Evolutionary conservation across 2,888 invertebrate species (phyloP).

Genomic region (Mycalesis mineus): DNA sequence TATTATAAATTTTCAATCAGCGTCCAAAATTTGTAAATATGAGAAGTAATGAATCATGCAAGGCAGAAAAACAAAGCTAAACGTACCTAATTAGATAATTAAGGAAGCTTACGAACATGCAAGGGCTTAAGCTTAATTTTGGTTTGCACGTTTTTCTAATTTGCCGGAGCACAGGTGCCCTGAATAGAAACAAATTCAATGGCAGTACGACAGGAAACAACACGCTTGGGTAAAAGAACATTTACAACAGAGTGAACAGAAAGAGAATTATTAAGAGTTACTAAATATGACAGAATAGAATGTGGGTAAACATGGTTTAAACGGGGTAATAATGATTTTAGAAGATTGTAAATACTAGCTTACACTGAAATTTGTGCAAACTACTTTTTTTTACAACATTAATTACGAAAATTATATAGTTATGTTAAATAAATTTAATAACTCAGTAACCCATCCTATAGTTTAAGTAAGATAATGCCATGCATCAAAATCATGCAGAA

Average conservation of each 20-base stretch:
- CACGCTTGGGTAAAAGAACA: neutral
- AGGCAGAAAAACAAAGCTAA: slow-evolving; percentile 7
- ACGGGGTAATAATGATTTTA: neutral
- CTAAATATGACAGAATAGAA: neutral
- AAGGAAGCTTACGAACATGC: slow-evolving; percentile 27
- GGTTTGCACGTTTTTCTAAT: slow-evolving; percentile 20
- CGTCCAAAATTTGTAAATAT: no score
- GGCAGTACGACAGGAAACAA: neutral
- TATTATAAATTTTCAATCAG: neutral
- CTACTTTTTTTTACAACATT: neutral
- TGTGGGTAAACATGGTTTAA: neutral
- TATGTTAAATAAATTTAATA: no score
- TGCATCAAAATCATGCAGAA: no score
- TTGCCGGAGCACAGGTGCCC: slow-evolving; percentile 21
- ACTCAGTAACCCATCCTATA: no score
- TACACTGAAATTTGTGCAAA: neutral
- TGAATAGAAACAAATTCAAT: slow-evolving; percentile 18
- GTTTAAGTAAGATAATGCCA: no score
- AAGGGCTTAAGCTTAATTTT: slow-evolving; percentile 23
- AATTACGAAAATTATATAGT: no score
- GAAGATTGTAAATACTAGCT: neutral
- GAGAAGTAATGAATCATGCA: slow-evolving; percentile 12
- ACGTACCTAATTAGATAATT: slow-evolving; percentile 14
- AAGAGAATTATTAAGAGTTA: neutral
- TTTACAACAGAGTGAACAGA: neutral